Base-by-base conservation (phyloP, 1,140 invertebrate species). In the Mactra quadrangularis region DNA sequence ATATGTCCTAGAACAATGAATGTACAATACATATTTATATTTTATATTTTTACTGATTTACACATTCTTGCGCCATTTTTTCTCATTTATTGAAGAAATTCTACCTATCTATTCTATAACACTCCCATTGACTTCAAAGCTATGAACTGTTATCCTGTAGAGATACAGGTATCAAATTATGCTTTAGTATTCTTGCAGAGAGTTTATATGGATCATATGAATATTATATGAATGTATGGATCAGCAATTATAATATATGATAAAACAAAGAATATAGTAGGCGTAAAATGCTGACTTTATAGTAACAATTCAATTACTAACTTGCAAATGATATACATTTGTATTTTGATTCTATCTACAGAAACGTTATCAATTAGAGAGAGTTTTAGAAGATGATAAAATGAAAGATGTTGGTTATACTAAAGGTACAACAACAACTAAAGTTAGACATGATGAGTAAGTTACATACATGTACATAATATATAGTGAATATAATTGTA, bases 361-460 rank as follows among this genome's bases (percentile, higher is more conserved):
- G 64, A 68, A 68, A 68, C 45, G 45, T 15, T 68, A 68, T 25
- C 64, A 68, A 41, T 17, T 68, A 22, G n/a, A 27, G 15, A 68
- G 45, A 41, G 47, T 47, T 15, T 47, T 68, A 6, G 64, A 50
- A 4, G 64, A 68, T 11, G 60, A 64, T 22, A 64, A 64, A 13
- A n/a, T 64, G 60, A 64, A 45, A 22, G 64, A 31, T 50, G 35
- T 47, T 27, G 64, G 27, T 19, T 33, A 68, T 68, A 11, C 29
- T 1, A 68, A 68, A 27, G 64, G 47, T 7, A 68, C 64, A 50
- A 68, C 64, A 27, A 31, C 64, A 68, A 50, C 64, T 47, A 50
- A 17, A 41, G n/a, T 35, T 3, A 2, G 41, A 64, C 33, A 64
- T 1, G 19, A 25, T n/a, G 7, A 41, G 60, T 17, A 60, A 25